phyloP scores from a whole-genome alignment of 2,888 invertebrate genomes.

The Chirona hameri region DNA sequence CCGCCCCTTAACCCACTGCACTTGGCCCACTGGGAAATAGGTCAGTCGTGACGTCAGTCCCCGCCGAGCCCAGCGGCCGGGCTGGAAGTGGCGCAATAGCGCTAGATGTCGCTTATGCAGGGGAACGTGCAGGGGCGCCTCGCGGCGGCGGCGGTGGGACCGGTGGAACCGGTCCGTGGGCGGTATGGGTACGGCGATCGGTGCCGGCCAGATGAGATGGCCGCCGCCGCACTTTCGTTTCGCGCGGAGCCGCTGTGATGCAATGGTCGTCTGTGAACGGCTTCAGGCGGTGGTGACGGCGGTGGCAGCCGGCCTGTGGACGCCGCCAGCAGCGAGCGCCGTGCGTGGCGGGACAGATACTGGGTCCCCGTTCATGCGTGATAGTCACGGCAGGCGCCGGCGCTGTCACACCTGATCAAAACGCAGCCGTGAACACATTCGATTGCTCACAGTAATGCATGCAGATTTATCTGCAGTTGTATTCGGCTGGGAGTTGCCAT shows the following conservation, averaged over 20 bases:
- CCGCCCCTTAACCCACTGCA: constrained; percentile 4
- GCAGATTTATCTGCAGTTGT: too few relatives aligned
- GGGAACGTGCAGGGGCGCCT: not conserved
- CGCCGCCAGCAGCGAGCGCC: not conserved
- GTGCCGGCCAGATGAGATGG: not conserved
- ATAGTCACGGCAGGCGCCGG: too few relatives aligned
- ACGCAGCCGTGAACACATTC: too few relatives aligned
- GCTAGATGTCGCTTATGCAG: not conserved
- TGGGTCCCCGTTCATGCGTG: not conserved
- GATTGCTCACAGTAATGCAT: not conserved
- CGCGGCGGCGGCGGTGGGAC: not conserved
- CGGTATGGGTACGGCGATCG: not conserved
- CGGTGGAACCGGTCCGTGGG: not conserved
- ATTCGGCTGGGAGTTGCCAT: too few relatives aligned
- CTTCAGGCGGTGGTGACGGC: not conserved
- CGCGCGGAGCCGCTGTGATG: not conserved
- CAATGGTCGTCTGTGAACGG: not conserved
- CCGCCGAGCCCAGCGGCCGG: not conserved
- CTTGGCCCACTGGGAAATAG: constrained; percentile 26
- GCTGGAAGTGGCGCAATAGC: not conserved
- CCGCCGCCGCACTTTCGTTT: not conserved
- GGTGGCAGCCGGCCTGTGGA: not conserved
- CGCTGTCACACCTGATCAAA: too few relatives aligned
- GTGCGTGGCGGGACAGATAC: too few relatives aligned
- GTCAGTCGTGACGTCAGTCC: constrained; percentile 6